Base-by-base conservation (phyloP, 2,113 vertebrate genomes). In the Heterocephalus glaber region DNA sequence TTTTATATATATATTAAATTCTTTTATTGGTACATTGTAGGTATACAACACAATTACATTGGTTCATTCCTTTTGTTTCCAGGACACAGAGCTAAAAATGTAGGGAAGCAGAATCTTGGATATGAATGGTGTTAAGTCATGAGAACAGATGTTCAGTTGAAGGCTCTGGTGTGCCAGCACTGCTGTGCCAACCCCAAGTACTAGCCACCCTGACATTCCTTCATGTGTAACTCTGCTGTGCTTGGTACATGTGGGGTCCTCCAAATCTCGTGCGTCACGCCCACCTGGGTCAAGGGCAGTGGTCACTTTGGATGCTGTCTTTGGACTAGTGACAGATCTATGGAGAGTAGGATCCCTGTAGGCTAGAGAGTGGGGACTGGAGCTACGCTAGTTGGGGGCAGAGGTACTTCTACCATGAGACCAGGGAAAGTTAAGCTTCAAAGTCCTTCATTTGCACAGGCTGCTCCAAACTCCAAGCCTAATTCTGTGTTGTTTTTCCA, bases 21-120 rank as follows among this genome's bases (percentile, higher is more conserved):
- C n/a, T n/a, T n/a, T n/a, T n/a, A n/a, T n/a, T n/a, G n/a, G n/a
- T n/a, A n/a, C n/a, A n/a, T n/a, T n/a, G n/a, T n/a, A n/a, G n/a
- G n/a, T n/a, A n/a, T n/a, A n/a, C n/a, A n/a, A n/a, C n/a, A n/a
- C n/a, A n/a, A n/a, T n/a, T n/a, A n/a, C n/a, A n/a, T n/a, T n/a
- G n/a, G n/a, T n/a, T n/a, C n/a, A n/a, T n/a, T n/a, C n/a, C 16
- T 85, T 93, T 66, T 86, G 35, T 88, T 94, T 95, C 65, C 41
- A 91, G 72, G 82, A 86, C 47, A 33, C 20, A 66, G 79, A 61
- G n/a, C 54, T 77, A 58, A 92, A 96, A 88, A 70, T 19, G 16
- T 63, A 70, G 66, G 12, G 14, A 49, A 81, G 66, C 24, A 38
- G 47, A 65, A 58, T 70, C 60, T 92, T 56, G 54, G 68, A 72